Conservation (phyloP, 2,888 invertebrate genomes). For the Scaptodrosophila latifasciaeformis region DNA sequence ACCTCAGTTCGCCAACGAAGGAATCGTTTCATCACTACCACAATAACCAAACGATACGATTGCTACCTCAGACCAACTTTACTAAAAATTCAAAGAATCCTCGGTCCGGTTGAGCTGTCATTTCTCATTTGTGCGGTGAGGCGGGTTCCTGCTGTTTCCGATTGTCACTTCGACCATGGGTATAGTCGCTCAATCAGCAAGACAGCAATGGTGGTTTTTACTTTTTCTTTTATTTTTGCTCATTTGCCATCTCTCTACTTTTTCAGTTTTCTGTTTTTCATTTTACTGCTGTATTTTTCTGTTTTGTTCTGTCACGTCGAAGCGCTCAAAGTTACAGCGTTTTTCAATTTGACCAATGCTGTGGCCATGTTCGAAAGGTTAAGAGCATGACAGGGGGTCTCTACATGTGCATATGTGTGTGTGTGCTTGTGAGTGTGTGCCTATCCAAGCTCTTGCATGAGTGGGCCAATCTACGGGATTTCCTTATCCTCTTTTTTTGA, state of each 20-base stretch:
- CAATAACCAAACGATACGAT: not conserved
- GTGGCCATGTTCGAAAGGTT: not conserved
- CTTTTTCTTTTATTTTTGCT: slow-evolving; percentile 23
- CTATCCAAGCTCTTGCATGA: too few species aligned
- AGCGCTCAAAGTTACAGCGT: slow-evolving; percentile 5
- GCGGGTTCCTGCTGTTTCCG: not conserved
- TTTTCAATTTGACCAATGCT: slow-evolving; percentile 3
- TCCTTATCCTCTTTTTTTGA: too few species aligned
- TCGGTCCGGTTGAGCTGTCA: too few species aligned
- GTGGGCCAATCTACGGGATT: too few species aligned
- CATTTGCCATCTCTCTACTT: slow-evolving; percentile 29
- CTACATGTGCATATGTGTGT: not conserved
- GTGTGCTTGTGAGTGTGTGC: too few species aligned
- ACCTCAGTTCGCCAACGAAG: slow-evolving; percentile 13
- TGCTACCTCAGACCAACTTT: too few species aligned
- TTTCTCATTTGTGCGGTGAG: not conserved
- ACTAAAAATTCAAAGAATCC: too few species aligned
- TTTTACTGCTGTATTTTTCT: not conserved
- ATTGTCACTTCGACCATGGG: slow-evolving; percentile 1
- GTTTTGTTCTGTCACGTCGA: slow-evolving; percentile 1
- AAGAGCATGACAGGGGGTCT: not conserved
- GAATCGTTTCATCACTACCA: not conserved
- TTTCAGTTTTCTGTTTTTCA: not conserved
- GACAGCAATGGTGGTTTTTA: not conserved
- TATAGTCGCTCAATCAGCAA: not conserved